phyloP scores from a whole-genome alignment of 2,797 vertebrate genomes.

The Phaenicophaeus curvirostris region DNA sequence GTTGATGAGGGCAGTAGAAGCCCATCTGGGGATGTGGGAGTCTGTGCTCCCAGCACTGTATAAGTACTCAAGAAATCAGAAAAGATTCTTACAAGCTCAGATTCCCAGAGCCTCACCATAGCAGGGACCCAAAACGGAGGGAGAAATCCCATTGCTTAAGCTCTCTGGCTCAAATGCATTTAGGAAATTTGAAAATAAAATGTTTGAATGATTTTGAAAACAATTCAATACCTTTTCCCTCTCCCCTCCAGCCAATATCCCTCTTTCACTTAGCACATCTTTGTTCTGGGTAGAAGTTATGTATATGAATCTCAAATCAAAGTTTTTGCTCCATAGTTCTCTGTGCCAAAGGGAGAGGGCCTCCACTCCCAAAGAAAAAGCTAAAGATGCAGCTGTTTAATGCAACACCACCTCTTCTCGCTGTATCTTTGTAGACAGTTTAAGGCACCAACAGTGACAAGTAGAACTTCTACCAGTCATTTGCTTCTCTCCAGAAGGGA shows the following conservation, averaged over 20 bases:
- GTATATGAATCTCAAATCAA: not conserved
- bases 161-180: not conserved
- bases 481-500: not conserved
- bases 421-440: not conserved
- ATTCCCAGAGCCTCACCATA: not conserved
- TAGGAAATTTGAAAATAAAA: not conserved
- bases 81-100: not conserved
- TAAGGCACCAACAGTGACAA: not conserved
- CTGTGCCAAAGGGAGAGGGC: not conserved
- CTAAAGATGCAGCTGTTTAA: not conserved
- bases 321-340: not conserved
- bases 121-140: not conserved
- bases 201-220: not conserved
- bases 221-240: not conserved
- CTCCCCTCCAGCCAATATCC: accelerated
- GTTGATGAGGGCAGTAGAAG: not conserved
- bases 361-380: not conserved
- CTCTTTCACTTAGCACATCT: not conserved
- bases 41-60: not conserved
- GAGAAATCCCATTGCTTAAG: not conserved
- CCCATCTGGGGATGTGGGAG: not conserved
- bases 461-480: not conserved
- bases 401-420: accelerated
- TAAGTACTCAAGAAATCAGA: not conserved
- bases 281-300: not conserved